Evolutionary conservation across 2,888 invertebrate genomes (phyloP), one percentile per base, ranked within the genome.

Genomic region (Hedychridium roseum): DNA sequence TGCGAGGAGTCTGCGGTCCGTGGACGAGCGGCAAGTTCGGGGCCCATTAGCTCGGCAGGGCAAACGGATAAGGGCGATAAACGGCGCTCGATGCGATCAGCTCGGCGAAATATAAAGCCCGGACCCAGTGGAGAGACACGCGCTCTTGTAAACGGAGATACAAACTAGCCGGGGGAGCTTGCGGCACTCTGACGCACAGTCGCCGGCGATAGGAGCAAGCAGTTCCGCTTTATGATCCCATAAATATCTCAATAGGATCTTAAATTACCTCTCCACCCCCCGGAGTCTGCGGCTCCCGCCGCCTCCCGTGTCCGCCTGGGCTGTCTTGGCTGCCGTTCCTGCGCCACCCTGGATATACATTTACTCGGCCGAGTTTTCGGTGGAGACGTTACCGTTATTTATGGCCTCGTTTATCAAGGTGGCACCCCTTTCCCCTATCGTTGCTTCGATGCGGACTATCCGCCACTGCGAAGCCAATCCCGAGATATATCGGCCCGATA

Each of bases 401-500:
- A 76, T 74, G 71, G 63, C 60, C 74, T 76, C 76, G 73, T 76
- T 76, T 76, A 75, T 76, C 76, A 76, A 74, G 73, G 71, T 70
- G 69, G 75, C 74, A 74, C 73, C 71, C 70, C 69, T 66, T 64
- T 67, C 66, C 66, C 66, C 60, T 60, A 58, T 65, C 65, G 62
- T 64, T 66, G 53, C 58, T 47, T 62, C 68, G 68, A 63, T 66
- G 68, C 66, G 64, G 70, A 71, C 72, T 70, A 72, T 74, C 70
- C 73, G 68, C 71, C 68, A 70, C 65, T 69, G 66, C 70, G 67
- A 71, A 81, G 80, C 82, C 82, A 81, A 82, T 82, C 82, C 75
- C 80, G 80, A 82, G 82, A 83, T 83, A 82, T 82, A 81, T 82
- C 82, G 80, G 73, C 71, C 73, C 75, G 78, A 78, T 77, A 78